These are phyloP conservation scores for Drosophila tristis DNA, from an alignment of 1,140 invertebrate genomes.

Conservation along the genomic window DNA sequence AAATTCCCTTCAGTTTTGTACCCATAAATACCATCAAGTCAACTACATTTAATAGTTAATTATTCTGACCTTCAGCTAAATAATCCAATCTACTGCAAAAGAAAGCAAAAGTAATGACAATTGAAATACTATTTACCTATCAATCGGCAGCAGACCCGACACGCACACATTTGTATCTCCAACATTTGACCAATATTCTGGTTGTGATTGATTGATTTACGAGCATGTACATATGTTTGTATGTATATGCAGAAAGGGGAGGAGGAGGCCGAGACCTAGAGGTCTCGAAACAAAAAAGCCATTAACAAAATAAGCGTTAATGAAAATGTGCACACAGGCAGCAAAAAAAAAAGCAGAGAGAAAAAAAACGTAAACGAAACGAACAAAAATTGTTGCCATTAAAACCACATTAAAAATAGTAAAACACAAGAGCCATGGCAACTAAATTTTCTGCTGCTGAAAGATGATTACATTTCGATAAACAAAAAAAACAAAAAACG, in stretches of 20 bases:
- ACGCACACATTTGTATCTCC: too few relatives aligned
- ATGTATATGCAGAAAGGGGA: background rate
- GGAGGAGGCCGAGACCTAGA: constrained; percentile 7
- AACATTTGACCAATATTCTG: background rate
- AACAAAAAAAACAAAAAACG: constrained; percentile 4
- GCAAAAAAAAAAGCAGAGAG: constrained; percentile 10
- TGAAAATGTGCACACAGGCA: constrained; percentile 47
- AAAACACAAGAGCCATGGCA: constrained; percentile 65
- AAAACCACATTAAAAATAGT: constrained; percentile 69
- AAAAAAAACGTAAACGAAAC: too few relatives aligned
- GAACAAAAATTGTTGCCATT: constrained; percentile 59
- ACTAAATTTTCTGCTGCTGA: constrained; percentile 47
- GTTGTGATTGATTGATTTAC: constrained; percentile 34
- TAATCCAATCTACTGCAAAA: too few relatives aligned
- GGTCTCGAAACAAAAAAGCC: constrained; percentile 13
- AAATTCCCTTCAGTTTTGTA: too few relatives aligned
- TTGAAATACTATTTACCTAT: too few relatives aligned
- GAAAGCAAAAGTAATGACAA: too few relatives aligned
- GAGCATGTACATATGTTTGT: background rate
- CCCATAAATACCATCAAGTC: too few relatives aligned
- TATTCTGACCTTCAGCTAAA: too few relatives aligned
- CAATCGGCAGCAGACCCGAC: too few relatives aligned
- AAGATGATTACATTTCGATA: constrained; percentile 59
- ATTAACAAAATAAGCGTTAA: constrained; percentile 50
- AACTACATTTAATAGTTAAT: too few relatives aligned